Evolutionary conservation across 1,140 invertebrate species (phyloP).

Genomic region (Globodera rostochiensis): DNA sequence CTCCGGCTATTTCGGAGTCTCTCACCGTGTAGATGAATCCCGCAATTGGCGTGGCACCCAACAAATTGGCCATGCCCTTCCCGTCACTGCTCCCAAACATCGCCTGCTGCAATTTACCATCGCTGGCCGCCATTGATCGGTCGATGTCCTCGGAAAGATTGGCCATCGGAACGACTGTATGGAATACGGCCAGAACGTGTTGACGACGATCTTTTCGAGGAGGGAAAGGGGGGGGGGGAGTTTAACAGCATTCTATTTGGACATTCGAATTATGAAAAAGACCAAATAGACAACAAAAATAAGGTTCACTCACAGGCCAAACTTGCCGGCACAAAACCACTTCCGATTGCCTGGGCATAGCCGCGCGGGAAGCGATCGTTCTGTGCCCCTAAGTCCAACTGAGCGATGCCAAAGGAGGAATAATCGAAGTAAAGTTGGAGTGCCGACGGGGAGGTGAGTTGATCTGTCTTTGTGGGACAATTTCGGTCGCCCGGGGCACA

Average conservation of each 20-base stretch:
- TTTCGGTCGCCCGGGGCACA: no score
- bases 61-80: background rate
- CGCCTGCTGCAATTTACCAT: background rate
- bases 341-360: slow-evolving; percentile 2
- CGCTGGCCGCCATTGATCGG: background rate
- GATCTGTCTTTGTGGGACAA: background rate
- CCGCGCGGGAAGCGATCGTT: slow-evolving; percentile 5
- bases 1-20: background rate
- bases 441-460: slow-evolving; percentile 9
- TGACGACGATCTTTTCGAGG: background rate
- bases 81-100: background rate
- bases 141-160: slow-evolving; percentile 6
- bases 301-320: background rate
- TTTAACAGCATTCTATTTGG: background rate
- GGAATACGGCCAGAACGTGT: background rate
- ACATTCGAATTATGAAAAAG: no score
- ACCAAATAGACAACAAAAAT: no score
- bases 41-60: background rate
- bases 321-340: background rate
- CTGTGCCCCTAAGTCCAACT: background rate
- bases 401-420: slow-evolving; percentile 8
- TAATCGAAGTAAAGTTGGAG: slow-evolving; percentile 12
- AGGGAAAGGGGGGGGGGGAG: background rate
- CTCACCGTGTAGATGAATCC: slow-evolving; percentile 8
- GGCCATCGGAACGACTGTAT: background rate